Base-by-base conservation (phyloP, 2,113 vertebrate genomes). In the Crocuta crocuta region DNA sequence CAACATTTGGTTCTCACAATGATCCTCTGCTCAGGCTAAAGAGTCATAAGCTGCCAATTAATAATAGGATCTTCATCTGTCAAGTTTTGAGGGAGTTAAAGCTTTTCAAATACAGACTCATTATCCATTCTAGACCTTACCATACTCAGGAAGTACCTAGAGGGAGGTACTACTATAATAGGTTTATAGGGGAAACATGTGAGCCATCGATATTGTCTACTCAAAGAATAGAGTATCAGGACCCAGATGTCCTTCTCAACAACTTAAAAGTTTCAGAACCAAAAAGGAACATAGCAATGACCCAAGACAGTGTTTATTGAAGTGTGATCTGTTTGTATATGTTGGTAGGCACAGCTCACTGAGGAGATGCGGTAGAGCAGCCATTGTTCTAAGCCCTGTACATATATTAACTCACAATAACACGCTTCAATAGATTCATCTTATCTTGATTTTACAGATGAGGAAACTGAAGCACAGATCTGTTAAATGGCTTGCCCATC, bases 1-100 rank as follows among this genome's bases (percentile, higher is more conserved):
- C 53, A 86, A 80, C 83, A 94, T 96, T 95, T 96, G 95, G 74
- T 89, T 79, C 91, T 95, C 80, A 78, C 50, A 39, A 7, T 45
- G 79, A 61, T 76, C 55, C n/a, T 71, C 35, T 89, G 50, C 28
- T 61, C 58, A 33, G 55, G 58, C 35, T 63, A 11, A 94, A 43
- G 73, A 79, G 68, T 74, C 92, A 85, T 23, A 61, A 45, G 65
- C 39, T 39, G 4, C n/a, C 50, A 81, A 82, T 91, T 86, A 48
- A 91, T 26, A 79, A 66, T 0, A 82, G 89, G 16, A 31, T 86
- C 26, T 12, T 79, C 53, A 81, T 10, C 33, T 71, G 80, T 74
- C 58, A 33, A 63, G 19, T 31, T 21, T 2, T 66, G 43, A 26
- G 39, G 48, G 53, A 80, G 58, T 83, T 84, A 31, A 61, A 79